Conservation (phyloP, 2,888 invertebrate genomes). For the Cephus pygmeus region DNA sequence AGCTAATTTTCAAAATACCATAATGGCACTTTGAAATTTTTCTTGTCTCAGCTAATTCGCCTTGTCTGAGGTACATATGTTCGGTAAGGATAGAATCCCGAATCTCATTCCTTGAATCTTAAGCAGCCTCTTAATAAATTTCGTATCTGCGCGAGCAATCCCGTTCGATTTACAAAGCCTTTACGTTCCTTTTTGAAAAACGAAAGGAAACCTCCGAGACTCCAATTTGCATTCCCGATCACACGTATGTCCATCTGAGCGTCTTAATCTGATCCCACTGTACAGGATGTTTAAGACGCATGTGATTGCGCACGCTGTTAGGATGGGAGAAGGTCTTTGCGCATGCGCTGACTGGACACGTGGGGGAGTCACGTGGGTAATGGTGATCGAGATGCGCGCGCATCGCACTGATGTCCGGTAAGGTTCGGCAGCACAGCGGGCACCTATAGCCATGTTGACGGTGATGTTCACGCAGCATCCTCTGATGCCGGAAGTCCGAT, state of each 20-base stretch:
- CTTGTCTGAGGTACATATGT: not conserved
- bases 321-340: conserved; percentile 83
- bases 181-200: not conserved
- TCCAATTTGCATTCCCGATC: conserved; percentile 43
- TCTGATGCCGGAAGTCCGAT: conserved; percentile 57
- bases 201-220: not conserved
- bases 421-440: conserved; percentile 78
- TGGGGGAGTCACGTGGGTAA: conserved; percentile 86
- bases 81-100: not conserved
- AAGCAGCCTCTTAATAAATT: not conserved
- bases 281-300: conserved; percentile 83
- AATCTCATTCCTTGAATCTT: not conserved
- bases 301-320: conserved; percentile 88
- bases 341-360: conserved; percentile 82
- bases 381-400: conserved; percentile 83
- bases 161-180: not conserved
- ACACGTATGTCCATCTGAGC: conserved; percentile 78
- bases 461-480: conserved; percentile 56
- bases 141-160: not conserved
- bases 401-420: conserved; percentile 75
- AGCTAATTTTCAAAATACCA: not conserved
- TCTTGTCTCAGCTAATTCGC: not conserved
- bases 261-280: conserved; percentile 89
- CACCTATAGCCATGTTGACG: conserved; percentile 71
- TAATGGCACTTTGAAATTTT: not conserved